Evolutionary conservation across 2,888 invertebrate species (phyloP).

Genomic region (Drymonia ruficornis): DNA sequence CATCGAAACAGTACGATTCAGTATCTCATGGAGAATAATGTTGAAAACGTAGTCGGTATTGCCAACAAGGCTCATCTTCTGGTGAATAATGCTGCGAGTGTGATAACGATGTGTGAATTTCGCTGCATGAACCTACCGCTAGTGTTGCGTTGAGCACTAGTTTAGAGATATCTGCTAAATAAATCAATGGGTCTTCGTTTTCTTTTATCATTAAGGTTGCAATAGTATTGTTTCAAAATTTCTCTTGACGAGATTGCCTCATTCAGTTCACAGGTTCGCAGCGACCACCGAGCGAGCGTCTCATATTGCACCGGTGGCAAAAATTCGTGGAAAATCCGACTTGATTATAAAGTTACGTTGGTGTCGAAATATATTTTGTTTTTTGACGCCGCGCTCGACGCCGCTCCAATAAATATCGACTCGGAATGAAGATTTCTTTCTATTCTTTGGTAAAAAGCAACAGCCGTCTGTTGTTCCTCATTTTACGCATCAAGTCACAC

Average conservation of each 20-base stretch:
- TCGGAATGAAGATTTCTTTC: slow-evolving; percentile 31
- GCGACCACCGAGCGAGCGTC: slow-evolving; percentile 69
- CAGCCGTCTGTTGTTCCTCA: slow-evolving; percentile 50
- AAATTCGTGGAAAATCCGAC: slow-evolving; percentile 70
- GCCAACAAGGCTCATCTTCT: no score
- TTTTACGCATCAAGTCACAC: slow-evolving; percentile 61
- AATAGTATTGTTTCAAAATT: slow-evolving; percentile 37
- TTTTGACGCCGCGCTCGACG: slow-evolving; percentile 33
- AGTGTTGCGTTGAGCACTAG: no score
- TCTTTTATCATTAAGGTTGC: slow-evolving; percentile 10
- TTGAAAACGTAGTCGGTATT: no score
- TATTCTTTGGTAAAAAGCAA: slow-evolving; percentile 31
- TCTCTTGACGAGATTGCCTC: slow-evolving; percentile 41
- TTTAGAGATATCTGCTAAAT: no score
- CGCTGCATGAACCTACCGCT: no score
- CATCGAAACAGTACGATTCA: no score
- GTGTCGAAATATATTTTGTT: slow-evolving; percentile 58
- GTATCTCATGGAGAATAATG: no score
- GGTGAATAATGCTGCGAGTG: no score
- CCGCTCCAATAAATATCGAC: slow-evolving; percentile 26
- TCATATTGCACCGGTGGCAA: slow-evolving; percentile 62
- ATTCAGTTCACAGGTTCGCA: slow-evolving; percentile 33
- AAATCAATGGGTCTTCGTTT: no score
- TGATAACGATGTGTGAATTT: no score
- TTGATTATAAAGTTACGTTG: slow-evolving; percentile 67